Evolutionary conservation across 2,797 vertebrate species (phyloP).

Genomic region (Phalanger gymnotis): DNA sequence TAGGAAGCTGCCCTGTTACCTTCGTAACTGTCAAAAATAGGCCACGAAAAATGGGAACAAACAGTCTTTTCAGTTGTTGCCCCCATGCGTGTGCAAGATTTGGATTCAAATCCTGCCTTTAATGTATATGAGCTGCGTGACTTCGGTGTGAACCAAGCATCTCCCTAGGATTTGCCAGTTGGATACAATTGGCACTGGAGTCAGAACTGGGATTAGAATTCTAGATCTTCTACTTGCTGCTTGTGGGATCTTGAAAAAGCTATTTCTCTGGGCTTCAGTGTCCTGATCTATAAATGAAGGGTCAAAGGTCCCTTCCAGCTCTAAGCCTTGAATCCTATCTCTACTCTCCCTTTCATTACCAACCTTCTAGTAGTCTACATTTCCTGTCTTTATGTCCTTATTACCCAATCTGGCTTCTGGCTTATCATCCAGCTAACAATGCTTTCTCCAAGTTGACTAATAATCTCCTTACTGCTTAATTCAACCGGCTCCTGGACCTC

Average conservation of each 20-base stretch:
- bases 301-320: neutral
- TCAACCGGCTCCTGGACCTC: neutral
- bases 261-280: neutral
- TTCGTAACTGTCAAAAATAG: conserved; percentile 42
- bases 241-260: too few species aligned
- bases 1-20: conserved; percentile 29
- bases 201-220: too few species aligned
- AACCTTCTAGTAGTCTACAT: neutral
- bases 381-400: neutral
- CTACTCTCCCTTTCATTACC: neutral
- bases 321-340: neutral
- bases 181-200: neutral
- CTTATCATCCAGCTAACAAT: neutral
- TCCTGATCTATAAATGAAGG: neutral
- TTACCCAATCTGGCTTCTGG: neutral
- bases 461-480: neutral
- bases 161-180: neutral
- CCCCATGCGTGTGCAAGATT: neutral
- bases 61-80: neutral
- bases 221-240: too few species aligned
- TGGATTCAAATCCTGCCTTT: neutral
- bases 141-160: neutral
- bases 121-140: neutral
- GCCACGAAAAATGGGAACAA: conserved; percentile 56
- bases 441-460: neutral